Percentiles rank a stretch among this genome's conserved stretches.
Conservation (phyloP, 2,888 invertebrate genomes). For the Liodrosophila aerea region DNA sequence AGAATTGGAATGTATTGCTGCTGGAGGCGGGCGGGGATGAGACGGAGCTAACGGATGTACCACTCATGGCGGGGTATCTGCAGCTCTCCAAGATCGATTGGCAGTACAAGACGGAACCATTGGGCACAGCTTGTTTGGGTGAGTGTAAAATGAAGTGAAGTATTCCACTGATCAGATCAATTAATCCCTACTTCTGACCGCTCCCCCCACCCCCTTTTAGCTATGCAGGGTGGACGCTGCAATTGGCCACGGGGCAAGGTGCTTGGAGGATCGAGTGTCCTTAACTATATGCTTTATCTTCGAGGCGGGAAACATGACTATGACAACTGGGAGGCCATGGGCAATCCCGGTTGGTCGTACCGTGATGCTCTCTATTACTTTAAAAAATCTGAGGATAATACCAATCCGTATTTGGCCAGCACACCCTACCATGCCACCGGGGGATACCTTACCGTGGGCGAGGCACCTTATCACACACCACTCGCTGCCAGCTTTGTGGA, state of each 20-base stretch:
- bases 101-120: conserved; percentile 96
- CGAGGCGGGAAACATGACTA: conserved; percentile 95
- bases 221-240: conserved; percentile 91
- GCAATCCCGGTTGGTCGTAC: conserved; percentile 94
- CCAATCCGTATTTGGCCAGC: conserved; percentile 90
- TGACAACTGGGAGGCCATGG: conserved; percentile 93
- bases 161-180: no score
- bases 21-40: conserved; percentile 95
- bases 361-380: conserved; percentile 91
- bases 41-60: conserved; percentile 94
- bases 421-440: conserved; percentile 91
- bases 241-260: conserved; percentile 97
- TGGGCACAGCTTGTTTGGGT: conserved; percentile 92
- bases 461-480: conserved; percentile 94
- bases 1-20: conserved; percentile 90
- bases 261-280: conserved; percentile 91
- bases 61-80: conserved; percentile 92
- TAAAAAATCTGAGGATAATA: conserved; percentile 95
- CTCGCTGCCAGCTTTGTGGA: conserved; percentile 91
- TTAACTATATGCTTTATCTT: conserved; percentile 96
- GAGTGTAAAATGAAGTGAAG: conserved; percentile 48
- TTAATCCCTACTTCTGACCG: no score
- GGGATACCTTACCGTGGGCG: conserved; percentile 91
- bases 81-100: conserved; percentile 94
- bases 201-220: conserved; percentile 81